Evolutionary conservation across 2,888 invertebrate genomes (phyloP).

Genomic region (Cryptocephalus primarius): DNA sequence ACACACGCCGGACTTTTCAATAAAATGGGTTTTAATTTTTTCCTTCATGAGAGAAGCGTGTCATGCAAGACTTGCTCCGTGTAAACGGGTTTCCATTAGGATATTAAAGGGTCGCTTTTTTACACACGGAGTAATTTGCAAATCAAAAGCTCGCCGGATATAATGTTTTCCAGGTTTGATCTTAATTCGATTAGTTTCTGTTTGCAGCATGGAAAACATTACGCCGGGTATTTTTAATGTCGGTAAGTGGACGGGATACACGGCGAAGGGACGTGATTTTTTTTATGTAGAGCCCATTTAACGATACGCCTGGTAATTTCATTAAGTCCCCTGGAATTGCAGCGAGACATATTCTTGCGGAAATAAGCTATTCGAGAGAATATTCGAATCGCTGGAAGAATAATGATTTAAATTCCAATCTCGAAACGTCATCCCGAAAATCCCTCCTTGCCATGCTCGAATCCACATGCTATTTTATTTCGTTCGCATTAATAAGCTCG

Average conservation of each 20-base stretch:
- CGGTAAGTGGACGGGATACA: too few relatives aligned
- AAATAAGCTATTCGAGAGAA: too few relatives aligned
- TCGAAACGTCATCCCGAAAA: slow-evolving; percentile 1
- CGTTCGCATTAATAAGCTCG: slow-evolving; percentile 2
- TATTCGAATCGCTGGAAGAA: not conserved
- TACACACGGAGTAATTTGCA: slow-evolving; percentile 13
- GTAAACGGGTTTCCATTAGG: slow-evolving; percentile 19
- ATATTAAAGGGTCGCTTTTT: slow-evolving; percentile 15
- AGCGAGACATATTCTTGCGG: too few relatives aligned
- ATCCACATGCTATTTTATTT: slow-evolving; percentile 2
- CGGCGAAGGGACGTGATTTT: too few relatives aligned
- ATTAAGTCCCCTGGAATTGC: too few relatives aligned
- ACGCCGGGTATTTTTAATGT: too few relatives aligned
- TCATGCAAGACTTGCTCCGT: slow-evolving; percentile 13
- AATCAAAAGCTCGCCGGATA: slow-evolving; percentile 11
- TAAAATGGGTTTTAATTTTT: slow-evolving; percentile 3
- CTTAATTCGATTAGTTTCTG: too few relatives aligned
- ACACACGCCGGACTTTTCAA: not conserved
- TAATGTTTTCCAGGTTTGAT: slow-evolving; percentile 1
- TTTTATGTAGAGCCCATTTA: too few relatives aligned
- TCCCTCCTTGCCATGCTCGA: not conserved
- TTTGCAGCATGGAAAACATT: too few relatives aligned
- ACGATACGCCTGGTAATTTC: too few relatives aligned
- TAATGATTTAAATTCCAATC: slow-evolving; percentile 2
- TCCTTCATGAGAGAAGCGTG: slow-evolving; percentile 10